Base-by-base conservation (phyloP, 2,888 invertebrate species). In the Drosophila mayaguana region DNA sequence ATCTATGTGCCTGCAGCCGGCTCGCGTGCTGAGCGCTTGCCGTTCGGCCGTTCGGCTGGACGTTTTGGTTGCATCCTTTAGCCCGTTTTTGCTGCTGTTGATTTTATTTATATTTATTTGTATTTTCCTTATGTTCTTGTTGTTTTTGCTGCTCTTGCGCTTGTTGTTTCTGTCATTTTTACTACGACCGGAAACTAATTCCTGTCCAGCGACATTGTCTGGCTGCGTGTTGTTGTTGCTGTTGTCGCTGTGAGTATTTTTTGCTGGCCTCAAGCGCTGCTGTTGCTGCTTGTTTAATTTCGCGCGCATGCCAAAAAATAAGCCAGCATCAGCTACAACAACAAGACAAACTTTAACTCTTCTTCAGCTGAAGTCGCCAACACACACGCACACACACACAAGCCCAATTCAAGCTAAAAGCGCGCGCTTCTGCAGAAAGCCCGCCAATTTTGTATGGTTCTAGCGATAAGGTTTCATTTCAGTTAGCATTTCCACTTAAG, bases 131-230 rank as follows among this genome's bases (percentile, higher is more conserved):
- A 1, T 25, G 14, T 36, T 18, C 22, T 20, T 60, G 46, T 46
- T 51, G 43, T 71, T 75, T 53, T 48, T 40, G 38, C 38, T 38
- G 25, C 59, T 67, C 46, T 68, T 70, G 20, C 53, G 53, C 46
- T 63, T 42, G 60, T 80, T 77, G 74, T 80, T 88, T 81, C 80
- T 87, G 87, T 85, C 83, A 89, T 89, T 83, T 87, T 81, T 88
- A 82, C 88, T 86, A 88, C 85, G 89, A 89, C 90, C 90, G 89
- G 89, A 89, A 90, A 89, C 90, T 90, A 88, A 88, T 89, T 87
- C 87, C 88, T 81, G 85, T 83, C 67, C 85, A 81, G 64, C 76
- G 73, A 82, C 88, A 71, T 79, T 79, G 70, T 76, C 66, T 63
- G 54, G 65, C 65, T 68, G 63, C 64, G 51, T 54, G 25, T 40